A percentile compares a stretch with the other conserved stretches of the same genome.
Evolutionary conservation across 2,888 invertebrate genomes (phyloP).

Genomic region (Mimas tiliae): DNA sequence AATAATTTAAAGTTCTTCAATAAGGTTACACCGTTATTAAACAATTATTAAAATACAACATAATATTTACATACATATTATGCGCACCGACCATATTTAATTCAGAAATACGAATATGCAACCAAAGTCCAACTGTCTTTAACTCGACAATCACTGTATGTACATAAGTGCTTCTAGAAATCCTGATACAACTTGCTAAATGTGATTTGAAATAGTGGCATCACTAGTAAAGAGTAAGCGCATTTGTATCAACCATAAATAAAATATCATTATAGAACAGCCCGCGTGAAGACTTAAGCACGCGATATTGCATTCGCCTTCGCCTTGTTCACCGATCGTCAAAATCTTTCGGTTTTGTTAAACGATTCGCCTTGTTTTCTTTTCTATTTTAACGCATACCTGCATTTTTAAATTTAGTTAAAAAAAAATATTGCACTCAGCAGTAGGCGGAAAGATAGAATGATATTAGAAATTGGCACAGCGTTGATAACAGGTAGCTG

Average conservation of each 20-base stretch:
- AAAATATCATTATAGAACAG: constrained; percentile 3
- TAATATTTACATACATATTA: too few relatives aligned
- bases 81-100: too few relatives aligned
- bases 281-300: neutral
- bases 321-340: neutral
- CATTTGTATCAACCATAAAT: constrained; percentile 9
- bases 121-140: too few relatives aligned
- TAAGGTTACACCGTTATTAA: too few relatives aligned
- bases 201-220: neutral
- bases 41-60: too few relatives aligned
- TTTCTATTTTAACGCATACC: neutral
- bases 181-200: neutral
- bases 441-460: too few relatives aligned
- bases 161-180: neutral
- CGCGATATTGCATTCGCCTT: constrained; percentile 18
- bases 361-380: constrained; percentile 14
- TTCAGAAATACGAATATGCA: too few relatives aligned
- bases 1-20: too few relatives aligned
- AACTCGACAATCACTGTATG: too few relatives aligned
- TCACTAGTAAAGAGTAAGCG: constrained; percentile 9
- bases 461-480: neutral
- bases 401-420: neutral
- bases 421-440: too few relatives aligned
- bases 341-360: constrained; percentile 7
- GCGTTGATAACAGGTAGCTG: too few relatives aligned